Evolutionary conservation across 2,113 vertebrate species (phyloP).

Genomic region (Zosterops lateralis): DNA sequence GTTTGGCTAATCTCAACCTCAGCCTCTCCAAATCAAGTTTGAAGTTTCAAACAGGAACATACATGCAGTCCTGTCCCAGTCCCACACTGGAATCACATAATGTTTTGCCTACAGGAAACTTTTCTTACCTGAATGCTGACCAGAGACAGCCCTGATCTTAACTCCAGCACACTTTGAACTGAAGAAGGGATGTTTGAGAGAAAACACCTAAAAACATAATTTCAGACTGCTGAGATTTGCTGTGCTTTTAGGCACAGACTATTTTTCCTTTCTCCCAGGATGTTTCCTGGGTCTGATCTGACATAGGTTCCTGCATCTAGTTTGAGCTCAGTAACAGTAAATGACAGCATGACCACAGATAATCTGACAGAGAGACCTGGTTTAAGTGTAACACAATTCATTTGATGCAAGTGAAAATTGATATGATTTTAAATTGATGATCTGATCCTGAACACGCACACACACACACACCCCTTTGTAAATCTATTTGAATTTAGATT

Average conservation of each 20-base stretch:
- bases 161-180: background rate
- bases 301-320: background rate
- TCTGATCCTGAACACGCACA: background rate
- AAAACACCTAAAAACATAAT: background rate
- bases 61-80: too few relatives aligned
- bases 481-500: background rate
- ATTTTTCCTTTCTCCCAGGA: background rate
- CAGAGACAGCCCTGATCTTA: background rate
- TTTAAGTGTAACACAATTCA: background rate
- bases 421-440: background rate
- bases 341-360: accelerated
- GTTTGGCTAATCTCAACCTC: background rate
- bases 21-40: background rate
- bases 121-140: background rate
- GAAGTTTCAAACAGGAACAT: background rate
- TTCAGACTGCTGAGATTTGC: background rate
- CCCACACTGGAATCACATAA: background rate
- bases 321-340: background rate
- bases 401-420: background rate
- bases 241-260: background rate
- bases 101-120: accelerated
- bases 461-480: accelerated
- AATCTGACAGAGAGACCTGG: background rate
- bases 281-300: background rate
- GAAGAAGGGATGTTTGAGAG: background rate